These are phyloP conservation scores for Nasonia giraulti DNA, from an alignment of 1,140 invertebrate species.

Conservation along the genomic window DNA sequence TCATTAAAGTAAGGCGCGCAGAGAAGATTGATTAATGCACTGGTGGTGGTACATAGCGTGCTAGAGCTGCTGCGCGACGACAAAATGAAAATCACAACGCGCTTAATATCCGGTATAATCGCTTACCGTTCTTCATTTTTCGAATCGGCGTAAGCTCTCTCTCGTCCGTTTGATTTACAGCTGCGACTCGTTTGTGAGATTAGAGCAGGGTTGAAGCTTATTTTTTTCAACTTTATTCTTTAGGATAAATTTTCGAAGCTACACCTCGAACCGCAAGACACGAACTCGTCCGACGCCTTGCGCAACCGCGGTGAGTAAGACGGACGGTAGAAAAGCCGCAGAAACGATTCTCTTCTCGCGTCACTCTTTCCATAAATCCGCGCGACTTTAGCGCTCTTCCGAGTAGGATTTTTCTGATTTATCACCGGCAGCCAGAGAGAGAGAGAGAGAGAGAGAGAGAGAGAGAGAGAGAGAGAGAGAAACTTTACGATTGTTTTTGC, in stretches of 20 bases:
- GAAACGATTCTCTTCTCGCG: constrained; percentile 33
- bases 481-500: background rate
- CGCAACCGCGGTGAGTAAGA: constrained; percentile 50
- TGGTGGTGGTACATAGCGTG: no score
- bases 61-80: background rate
- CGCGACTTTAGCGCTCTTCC: constrained; percentile 32
- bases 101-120: constrained; percentile 21
- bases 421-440: background rate
- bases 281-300: constrained; percentile 22
- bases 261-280: background rate
- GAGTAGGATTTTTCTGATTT: background rate
- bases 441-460: background rate
- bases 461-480: background rate
- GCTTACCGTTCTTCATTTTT: background rate
- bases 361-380: constrained; percentile 35
- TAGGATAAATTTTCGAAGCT: no score
- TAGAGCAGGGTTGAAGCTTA: no score
- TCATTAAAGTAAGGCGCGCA: background rate
- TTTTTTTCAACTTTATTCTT: no score
- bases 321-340: constrained; percentile 53
- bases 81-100: constrained; percentile 19
- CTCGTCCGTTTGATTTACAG: background rate
- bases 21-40: constrained; percentile 15
- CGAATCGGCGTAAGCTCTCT: background rate
- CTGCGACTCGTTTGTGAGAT: no score